A percentile compares a stretch with the other conserved stretches of the same genome.
Evolutionary conservation across 2,113 vertebrate species (phyloP).

Genomic region (Oceanites oceanicus): DNA sequence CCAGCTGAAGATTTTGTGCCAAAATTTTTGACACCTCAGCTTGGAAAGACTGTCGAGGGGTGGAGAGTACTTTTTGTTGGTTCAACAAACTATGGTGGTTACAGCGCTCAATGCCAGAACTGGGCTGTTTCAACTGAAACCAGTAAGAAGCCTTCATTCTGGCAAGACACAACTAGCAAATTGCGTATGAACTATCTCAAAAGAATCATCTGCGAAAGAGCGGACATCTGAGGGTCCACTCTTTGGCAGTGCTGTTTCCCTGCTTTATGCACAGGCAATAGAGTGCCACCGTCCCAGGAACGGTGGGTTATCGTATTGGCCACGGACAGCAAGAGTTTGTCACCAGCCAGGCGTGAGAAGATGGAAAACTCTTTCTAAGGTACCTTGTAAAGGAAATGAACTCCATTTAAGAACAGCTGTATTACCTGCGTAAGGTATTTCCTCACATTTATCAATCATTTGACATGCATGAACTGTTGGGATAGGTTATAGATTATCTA

Average conservation of each 20-base stretch:
- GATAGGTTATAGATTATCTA: not conserved
- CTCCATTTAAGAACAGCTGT: not conserved
- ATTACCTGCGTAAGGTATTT: not conserved
- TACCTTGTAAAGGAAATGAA: not conserved
- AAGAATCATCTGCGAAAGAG: not conserved
- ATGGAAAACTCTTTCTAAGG: not conserved
- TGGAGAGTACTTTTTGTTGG: not conserved
- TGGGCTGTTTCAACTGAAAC: not conserved
- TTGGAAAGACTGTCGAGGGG: not conserved
- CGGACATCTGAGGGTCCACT: not conserved
- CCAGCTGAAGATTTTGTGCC: not conserved
- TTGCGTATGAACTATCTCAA: not conserved
- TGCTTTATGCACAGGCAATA: not conserved
- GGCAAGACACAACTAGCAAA: not conserved
- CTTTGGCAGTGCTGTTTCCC: not conserved
- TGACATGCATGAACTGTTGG: not conserved
- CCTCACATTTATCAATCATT: not conserved
- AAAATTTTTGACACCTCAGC: not conserved
- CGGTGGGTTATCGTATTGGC: not conserved
- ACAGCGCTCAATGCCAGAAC: not conserved
- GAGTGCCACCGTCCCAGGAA: not conserved
- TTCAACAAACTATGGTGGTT: not conserved
- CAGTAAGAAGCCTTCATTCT: not conserved
- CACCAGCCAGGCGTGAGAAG: not conserved
- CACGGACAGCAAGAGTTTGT: not conserved